A percentile compares a stretch with the other conserved stretches of the same genome.
Evolutionary conservation across 2,888 invertebrate species (phyloP).

Genomic region (Drosophila ustulata): DNA sequence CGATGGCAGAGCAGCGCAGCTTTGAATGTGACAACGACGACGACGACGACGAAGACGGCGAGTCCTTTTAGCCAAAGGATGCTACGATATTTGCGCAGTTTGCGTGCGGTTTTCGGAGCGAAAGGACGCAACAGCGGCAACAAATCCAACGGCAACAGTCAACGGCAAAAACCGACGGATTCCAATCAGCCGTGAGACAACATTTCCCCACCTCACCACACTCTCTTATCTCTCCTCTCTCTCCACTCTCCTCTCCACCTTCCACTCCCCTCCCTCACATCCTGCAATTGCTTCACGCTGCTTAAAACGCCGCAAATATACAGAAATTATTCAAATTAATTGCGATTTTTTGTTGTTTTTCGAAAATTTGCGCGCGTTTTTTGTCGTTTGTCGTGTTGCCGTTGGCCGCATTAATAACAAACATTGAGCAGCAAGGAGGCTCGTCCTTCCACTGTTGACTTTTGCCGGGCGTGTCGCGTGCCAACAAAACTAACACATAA

Average conservation of each 20-base stretch:
- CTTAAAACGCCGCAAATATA: background rate
- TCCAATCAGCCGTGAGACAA: constrained; percentile 21
- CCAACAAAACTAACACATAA: background rate
- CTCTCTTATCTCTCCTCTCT: no score
- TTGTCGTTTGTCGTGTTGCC: constrained; percentile 7
- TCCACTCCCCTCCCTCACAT: background rate
- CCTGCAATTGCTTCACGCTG: background rate
- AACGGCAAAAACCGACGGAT: constrained; percentile 17
- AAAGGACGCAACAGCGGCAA: constrained; percentile 69
- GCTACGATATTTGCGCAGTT: constrained; percentile 77
- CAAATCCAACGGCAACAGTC: constrained; percentile 11
- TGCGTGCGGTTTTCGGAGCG: constrained; percentile 81
- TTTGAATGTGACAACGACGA: constrained; percentile 3
- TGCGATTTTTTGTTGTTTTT: background rate
- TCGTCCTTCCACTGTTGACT: constrained; percentile 13
- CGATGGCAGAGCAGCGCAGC: constrained; percentile 1
- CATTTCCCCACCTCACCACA: background rate
- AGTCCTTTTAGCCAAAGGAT: constrained; percentile 73
- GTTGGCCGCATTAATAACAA: constrained; percentile 14
- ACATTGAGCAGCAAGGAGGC: background rate
- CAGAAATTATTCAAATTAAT: background rate
- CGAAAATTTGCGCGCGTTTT: constrained; percentile 25
- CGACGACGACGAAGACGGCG: constrained; percentile 15
- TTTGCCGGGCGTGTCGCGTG: constrained; percentile 34
- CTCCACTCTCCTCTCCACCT: background rate